Conservation (phyloP, 2,797 vertebrate genomes). For the Rhyacichthys aspro region DNA sequence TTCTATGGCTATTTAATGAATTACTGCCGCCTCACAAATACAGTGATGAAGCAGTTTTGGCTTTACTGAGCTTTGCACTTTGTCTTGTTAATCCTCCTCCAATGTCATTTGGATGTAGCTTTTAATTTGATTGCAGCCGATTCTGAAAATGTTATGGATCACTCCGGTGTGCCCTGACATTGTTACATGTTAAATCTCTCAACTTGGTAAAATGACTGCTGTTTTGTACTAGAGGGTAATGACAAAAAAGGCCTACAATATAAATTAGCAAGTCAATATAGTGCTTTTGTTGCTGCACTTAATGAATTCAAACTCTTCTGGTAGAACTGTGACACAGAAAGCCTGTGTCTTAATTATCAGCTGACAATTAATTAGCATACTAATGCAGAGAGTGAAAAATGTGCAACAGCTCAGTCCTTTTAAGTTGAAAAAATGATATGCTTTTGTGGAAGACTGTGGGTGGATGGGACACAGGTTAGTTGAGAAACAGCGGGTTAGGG, state of each 20-base stretch:
- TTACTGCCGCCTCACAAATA: constrained; percentile 26
- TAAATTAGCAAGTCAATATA: constrained; percentile 6
- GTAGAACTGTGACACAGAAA: constrained; percentile 16
- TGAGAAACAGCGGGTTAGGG: constrained; percentile 70
- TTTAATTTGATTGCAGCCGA: constrained; percentile 33
- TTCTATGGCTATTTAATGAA: constrained; percentile 28
- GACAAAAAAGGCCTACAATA: constrained; percentile 18
- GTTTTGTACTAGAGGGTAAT: constrained; percentile 22
- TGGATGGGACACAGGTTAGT: constrained; percentile 6
- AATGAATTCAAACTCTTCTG: constrained; percentile 8
- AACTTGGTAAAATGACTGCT: constrained; percentile 10
- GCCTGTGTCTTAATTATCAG: constrained; percentile 26
- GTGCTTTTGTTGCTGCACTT: constrained; percentile 12
- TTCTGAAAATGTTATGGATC: constrained; percentile 14
- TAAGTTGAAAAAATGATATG: too few species aligned
- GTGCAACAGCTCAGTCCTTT: too few species aligned
- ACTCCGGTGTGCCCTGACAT: constrained; percentile 5
- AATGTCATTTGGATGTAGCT: constrained; percentile 5
- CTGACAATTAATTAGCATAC: constrained; percentile 4
- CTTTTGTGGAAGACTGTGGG: not conserved
- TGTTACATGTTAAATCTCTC: constrained; percentile 22
- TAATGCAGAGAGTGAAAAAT: constrained; percentile 6
- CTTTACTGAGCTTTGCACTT: constrained; percentile 7
- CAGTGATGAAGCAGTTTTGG: constrained; percentile 11
- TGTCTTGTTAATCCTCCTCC: constrained; percentile 21